Evolutionary conservation across 2,113 vertebrate species (phyloP).

Genomic region (Chloropsis hardwickii): DNA sequence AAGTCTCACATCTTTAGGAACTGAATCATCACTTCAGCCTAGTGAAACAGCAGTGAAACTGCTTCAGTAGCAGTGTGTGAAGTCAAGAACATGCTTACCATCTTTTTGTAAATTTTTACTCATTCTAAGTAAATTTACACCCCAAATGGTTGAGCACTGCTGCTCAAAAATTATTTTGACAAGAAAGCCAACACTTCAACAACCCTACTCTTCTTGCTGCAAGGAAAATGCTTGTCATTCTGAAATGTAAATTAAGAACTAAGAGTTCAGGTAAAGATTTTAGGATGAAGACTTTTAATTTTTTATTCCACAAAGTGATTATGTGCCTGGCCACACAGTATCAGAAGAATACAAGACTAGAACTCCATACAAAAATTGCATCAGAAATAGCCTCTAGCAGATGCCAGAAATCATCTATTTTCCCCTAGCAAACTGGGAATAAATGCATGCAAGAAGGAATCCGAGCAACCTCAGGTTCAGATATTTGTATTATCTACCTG

Average conservation of each 20-base stretch:
- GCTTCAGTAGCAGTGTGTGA: neutral
- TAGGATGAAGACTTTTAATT: neutral
- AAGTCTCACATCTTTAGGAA: neutral
- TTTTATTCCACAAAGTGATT: neutral
- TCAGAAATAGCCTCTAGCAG: neutral
- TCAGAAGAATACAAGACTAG: neutral
- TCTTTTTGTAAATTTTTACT: neutral
- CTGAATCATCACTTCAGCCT: neutral
- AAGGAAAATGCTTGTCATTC: neutral
- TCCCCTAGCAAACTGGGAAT: neutral
- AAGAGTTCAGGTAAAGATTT: neutral
- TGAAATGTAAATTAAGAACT: neutral
- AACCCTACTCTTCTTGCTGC: neutral
- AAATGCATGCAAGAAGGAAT: neutral
- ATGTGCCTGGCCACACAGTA: neutral
- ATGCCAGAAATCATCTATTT: neutral
- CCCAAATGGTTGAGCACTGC: neutral
- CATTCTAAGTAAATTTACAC: neutral
- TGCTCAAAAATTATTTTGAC: conserved; percentile 29
- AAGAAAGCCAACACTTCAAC: neutral
- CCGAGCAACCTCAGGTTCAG: neutral
- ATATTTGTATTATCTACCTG: neutral
- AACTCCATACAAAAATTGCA: neutral
- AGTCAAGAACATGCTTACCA: neutral
- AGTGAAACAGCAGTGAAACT: neutral